Conservation (phyloP, 2,113 vertebrate species). For the Oenanthe oenanthe region DNA sequence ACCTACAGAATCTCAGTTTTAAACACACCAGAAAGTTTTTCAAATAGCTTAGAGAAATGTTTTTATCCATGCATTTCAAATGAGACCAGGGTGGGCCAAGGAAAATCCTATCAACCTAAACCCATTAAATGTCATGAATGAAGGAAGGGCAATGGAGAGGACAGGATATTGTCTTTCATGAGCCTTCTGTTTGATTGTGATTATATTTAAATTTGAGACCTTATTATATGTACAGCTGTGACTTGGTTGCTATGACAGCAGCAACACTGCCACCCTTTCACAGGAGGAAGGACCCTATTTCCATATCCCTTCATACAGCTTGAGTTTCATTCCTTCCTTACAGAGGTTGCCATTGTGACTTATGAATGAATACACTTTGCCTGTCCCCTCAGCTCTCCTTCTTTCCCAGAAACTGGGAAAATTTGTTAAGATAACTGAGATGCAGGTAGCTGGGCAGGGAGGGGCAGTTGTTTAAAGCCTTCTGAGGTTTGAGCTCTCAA, state of each 20-base stretch:
- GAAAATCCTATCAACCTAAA: background rate
- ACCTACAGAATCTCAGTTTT: background rate
- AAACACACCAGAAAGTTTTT: background rate
- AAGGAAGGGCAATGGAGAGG: background rate
- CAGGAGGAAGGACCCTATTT: background rate
- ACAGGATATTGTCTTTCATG: background rate
- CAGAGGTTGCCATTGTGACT: background rate
- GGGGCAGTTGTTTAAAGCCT: background rate
- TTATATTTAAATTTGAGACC: background rate
- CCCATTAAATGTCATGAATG: background rate
- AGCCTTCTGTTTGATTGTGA: background rate
- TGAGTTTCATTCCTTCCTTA: background rate
- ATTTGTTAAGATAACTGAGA: background rate
- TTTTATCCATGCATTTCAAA: background rate
- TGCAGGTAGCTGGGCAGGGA: background rate
- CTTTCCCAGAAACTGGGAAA: background rate
- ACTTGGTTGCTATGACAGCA: background rate
- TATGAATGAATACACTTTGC: background rate
- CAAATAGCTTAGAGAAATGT: background rate
- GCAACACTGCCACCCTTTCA: background rate
- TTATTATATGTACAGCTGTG: slow-evolving; percentile 5
- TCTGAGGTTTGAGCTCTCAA: background rate
- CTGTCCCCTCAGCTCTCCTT: background rate
- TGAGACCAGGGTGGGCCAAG: background rate
- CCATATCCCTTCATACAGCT: background rate